These are phyloP conservation scores for Carterocephalus palaemon DNA, from an alignment of 2,888 invertebrate species.

Conservation along the genomic window DNA sequence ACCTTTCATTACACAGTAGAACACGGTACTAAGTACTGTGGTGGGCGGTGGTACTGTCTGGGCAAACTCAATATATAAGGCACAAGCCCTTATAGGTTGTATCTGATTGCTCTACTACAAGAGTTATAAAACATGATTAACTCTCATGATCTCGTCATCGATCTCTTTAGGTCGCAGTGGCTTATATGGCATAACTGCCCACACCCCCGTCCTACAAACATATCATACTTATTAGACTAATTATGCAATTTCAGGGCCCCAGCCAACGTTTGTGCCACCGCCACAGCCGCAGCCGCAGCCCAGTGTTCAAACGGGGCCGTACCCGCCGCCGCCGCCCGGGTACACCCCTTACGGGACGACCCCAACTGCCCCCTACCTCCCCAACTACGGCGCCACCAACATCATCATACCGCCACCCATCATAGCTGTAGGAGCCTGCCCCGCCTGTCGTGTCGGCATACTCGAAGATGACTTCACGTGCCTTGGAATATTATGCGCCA, in stretches of 20 bases:
- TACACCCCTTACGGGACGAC: slow-evolving; percentile 71
- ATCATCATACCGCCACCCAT: slow-evolving; percentile 86
- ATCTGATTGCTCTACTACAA: too few relatives aligned
- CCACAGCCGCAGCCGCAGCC: slow-evolving; percentile 8
- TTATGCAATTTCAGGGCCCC: slow-evolving; percentile 39
- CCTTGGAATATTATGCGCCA: slow-evolving; percentile 89
- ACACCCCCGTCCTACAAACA: too few relatives aligned
- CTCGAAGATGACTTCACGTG: slow-evolving; percentile 93
- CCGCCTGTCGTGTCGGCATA: slow-evolving; percentile 92
- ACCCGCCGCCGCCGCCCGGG: slow-evolving; percentile 76
- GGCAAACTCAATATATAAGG: too few relatives aligned
- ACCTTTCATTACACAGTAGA: too few relatives aligned
- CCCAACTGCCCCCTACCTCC: slow-evolving; percentile 67
- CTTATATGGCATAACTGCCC: too few relatives aligned
- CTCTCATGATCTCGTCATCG: too few relatives aligned
- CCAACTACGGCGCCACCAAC: slow-evolving; percentile 80
- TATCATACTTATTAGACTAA: slow-evolving; percentile 27
- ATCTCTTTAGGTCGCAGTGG: too few relatives aligned
- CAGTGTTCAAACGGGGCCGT: slow-evolving; percentile 38
- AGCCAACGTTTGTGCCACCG: slow-evolving; percentile 27
- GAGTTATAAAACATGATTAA: too few relatives aligned
- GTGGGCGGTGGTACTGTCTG: too few relatives aligned
- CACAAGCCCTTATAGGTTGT: too few relatives aligned
- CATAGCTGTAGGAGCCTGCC: slow-evolving; percentile 91
- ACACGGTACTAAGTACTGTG: too few relatives aligned